These are phyloP conservation scores for Nephrocerus scutellatus DNA, from an alignment of 2,888 invertebrate genomes.

Conservation along the genomic window DNA sequence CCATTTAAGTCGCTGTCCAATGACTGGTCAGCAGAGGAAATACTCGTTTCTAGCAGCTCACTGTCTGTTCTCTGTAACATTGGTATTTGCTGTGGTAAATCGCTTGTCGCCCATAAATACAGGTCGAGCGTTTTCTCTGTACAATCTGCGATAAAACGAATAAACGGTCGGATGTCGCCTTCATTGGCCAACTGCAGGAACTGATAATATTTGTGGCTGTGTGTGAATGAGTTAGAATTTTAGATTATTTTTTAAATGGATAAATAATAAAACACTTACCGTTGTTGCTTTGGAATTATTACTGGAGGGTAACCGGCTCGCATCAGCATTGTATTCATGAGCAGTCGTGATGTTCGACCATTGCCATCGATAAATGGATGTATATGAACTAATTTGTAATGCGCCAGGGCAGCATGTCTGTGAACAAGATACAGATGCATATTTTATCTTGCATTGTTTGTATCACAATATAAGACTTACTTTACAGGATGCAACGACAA, in stretches of 20 bases:
- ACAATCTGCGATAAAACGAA: slow-evolving; percentile 90
- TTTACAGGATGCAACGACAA: slow-evolving; percentile 80
- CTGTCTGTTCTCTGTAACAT: slow-evolving; percentile 51
- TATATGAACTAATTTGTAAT: slow-evolving; percentile 93
- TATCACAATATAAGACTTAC: slow-evolving; percentile 37
- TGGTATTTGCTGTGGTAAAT: slow-evolving; percentile 62
- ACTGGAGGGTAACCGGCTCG: slow-evolving; percentile 94
- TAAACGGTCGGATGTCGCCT: slow-evolving; percentile 92
- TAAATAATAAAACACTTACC: slow-evolving; percentile 35
- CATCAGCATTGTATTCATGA: slow-evolving; percentile 95
- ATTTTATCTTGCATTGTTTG: not conserved
- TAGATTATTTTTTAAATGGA: not conserved
- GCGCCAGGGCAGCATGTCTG: slow-evolving; percentile 90
- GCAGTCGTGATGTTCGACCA: slow-evolving; percentile 85
- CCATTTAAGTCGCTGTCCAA: too few relatives aligned
- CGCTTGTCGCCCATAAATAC: slow-evolving; percentile 76
- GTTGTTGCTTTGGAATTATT: slow-evolving; percentile 81
- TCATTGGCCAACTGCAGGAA: slow-evolving; percentile 84
- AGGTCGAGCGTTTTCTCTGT: slow-evolving; percentile 84
- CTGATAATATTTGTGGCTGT: slow-evolving; percentile 74
- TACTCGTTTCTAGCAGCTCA: too few relatives aligned
- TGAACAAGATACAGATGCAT: slow-evolving; percentile 14
- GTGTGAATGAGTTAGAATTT: slow-evolving; percentile 14
- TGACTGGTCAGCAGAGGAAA: too few relatives aligned
- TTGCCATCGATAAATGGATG: slow-evolving; percentile 98